Conservation (phyloP, 2,888 invertebrate genomes). For the Isotomurus palustris region DNA sequence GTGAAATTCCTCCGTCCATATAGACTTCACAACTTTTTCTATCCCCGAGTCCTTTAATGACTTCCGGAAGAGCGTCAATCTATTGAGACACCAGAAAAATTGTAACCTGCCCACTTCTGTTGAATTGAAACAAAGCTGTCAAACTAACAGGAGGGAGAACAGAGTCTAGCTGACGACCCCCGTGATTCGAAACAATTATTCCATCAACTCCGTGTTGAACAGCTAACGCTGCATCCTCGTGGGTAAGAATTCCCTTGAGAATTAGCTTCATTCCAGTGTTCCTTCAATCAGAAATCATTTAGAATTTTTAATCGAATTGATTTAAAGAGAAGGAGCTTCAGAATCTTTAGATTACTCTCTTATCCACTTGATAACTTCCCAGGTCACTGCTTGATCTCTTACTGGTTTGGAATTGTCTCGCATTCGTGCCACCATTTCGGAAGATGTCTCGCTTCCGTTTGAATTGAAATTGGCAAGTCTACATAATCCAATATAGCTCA, state of each 20-base stretch:
- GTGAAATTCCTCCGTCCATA: slow-evolving; percentile 78
- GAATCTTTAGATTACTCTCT: slow-evolving; percentile 55
- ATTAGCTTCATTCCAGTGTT: slow-evolving; percentile 71
- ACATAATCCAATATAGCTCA: too few relatives aligned
- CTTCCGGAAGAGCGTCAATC: slow-evolving; percentile 79
- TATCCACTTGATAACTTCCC: slow-evolving; percentile 84
- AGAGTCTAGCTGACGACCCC: slow-evolving; percentile 79
- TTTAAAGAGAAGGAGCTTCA: not conserved
- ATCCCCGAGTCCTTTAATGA: slow-evolving; percentile 66
- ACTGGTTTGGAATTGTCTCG: slow-evolving; percentile 53
- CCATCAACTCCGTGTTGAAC: slow-evolving; percentile 68
- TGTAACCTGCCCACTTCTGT: not conserved
- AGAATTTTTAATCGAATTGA: not conserved
- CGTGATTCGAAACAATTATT: slow-evolving; percentile 89
- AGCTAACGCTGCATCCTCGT: slow-evolving; percentile 77
- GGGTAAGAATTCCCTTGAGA: slow-evolving; percentile 78
- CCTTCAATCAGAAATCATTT: slow-evolving; percentile 1
- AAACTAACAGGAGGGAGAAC: slow-evolving; percentile 67
- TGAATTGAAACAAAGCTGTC: not conserved
- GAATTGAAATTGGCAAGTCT: slow-evolving; percentile 28
- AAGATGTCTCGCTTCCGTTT: too few relatives aligned
- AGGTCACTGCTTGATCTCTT: slow-evolving; percentile 71
- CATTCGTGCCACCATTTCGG: slow-evolving; percentile 45
- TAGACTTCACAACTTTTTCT: slow-evolving; percentile 67
- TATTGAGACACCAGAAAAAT: slow-evolving; percentile 47